A percentile compares a stretch with the other conserved stretches of the same genome.
These are phyloP conservation scores for Larimichthys crocea DNA, from an alignment of 2,113 vertebrate genomes.

Conservation along the genomic window DNA sequence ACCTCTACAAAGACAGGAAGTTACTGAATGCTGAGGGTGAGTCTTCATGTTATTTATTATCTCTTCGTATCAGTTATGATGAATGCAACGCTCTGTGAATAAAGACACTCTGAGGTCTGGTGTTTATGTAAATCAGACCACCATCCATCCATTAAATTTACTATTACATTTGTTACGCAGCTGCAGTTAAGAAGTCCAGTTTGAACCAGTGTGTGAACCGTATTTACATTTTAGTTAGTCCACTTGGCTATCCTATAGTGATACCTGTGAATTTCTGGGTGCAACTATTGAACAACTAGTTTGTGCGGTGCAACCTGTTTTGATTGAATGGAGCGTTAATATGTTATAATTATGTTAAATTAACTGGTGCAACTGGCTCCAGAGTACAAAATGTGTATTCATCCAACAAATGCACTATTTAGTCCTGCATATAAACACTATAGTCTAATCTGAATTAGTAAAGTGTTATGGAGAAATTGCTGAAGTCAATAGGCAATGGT, in stretches of 20 bases:
- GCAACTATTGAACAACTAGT: background rate
- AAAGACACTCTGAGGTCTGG: background rate
- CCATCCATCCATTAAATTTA: background rate
- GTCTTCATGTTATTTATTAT: slow-evolving; percentile 23
- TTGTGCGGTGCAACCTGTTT: background rate
- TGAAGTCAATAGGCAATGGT: too few species aligned
- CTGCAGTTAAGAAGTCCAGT: background rate
- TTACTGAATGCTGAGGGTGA: slow-evolving; percentile 97
- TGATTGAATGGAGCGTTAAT: background rate
- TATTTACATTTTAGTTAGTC: background rate
- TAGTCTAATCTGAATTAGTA: background rate
- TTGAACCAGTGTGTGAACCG: background rate
- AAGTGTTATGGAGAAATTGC: too few species aligned
- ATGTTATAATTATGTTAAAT: background rate
- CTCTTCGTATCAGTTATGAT: background rate
- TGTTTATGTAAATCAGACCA: background rate
- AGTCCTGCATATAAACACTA: background rate
- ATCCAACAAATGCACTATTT: background rate
- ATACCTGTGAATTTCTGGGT: background rate
- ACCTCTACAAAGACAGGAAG: slow-evolving; percentile 98
- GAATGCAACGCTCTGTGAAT: background rate
- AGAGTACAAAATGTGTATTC: background rate
- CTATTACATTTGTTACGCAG: background rate
- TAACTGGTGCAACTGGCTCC: background rate
- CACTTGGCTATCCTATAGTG: background rate